Percentiles rank a stretch among this genome's conserved stretches.
Evolutionary conservation across 2,888 invertebrate genomes (phyloP).

Genomic region (Drosophila suboccidentalis): DNA sequence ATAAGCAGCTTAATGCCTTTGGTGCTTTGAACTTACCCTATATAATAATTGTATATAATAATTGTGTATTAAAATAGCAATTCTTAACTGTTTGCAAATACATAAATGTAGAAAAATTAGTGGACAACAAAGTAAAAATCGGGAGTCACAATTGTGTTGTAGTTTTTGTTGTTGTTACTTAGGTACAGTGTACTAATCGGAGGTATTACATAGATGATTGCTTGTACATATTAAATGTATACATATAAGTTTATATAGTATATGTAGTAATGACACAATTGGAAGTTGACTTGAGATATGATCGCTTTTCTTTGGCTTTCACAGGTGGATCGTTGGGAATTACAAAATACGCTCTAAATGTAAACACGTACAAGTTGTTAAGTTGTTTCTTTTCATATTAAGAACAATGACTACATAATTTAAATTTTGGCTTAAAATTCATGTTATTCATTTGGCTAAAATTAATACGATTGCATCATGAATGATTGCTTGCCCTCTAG

Average conservation of each 20-base stretch:
- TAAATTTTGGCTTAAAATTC: slow-evolving; percentile 57
- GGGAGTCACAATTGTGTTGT: slow-evolving; percentile 42
- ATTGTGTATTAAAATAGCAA: slow-evolving; percentile 43
- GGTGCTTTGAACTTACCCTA: slow-evolving; percentile 70
- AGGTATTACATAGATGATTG: slow-evolving; percentile 75
- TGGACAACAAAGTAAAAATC: slow-evolving; percentile 30
- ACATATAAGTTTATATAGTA: slow-evolving; percentile 10
- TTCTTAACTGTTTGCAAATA: slow-evolving; percentile 40
- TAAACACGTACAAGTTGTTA: slow-evolving; percentile 21
- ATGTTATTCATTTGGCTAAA: slow-evolving; percentile 45
- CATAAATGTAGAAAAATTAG: slow-evolving; percentile 35
- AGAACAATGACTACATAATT: slow-evolving; percentile 47
- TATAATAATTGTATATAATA: slow-evolving; percentile 36
- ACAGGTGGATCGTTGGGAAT: slow-evolving; percentile 70
- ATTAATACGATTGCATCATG: slow-evolving; percentile 52
- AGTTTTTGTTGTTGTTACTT: slow-evolving; percentile 39
- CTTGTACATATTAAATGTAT: slow-evolving; percentile 40
- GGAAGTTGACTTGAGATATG: slow-evolving; percentile 66
- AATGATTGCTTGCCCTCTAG: slow-evolving; percentile 63
- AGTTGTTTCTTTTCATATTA: slow-evolving; percentile 23
- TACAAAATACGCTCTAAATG: slow-evolving; percentile 48
- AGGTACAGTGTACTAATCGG: slow-evolving; percentile 79
- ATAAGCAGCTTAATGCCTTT: slow-evolving; percentile 54
- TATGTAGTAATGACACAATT: slow-evolving; percentile 37
- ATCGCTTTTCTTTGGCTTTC: slow-evolving; percentile 54